Evolutionary conservation across 2,888 invertebrate genomes (phyloP).

Genomic region (Cyclophora punctaria): DNA sequence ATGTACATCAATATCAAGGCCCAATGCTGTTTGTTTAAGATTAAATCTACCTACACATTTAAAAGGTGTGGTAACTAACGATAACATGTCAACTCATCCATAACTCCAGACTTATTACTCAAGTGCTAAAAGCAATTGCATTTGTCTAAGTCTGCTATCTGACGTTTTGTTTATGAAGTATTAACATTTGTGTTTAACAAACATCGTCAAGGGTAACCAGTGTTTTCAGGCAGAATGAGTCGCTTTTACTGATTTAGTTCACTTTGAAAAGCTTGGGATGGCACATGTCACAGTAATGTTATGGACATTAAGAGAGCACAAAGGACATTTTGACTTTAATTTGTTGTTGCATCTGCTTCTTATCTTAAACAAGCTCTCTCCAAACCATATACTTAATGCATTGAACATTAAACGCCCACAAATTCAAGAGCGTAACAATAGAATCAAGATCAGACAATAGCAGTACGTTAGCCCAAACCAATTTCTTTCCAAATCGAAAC

Average conservation of each 20-base stretch:
- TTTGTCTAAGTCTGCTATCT: constrained; percentile 22
- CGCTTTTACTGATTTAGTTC: too few relatives aligned
- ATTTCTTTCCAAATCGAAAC: constrained; percentile 20
- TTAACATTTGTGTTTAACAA: constrained; percentile 47
- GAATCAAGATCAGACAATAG: constrained; percentile 17
- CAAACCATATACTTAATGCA: not conserved
- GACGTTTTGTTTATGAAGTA: constrained; percentile 32
- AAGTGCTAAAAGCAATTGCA: constrained; percentile 49
- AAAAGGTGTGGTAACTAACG: constrained; percentile 24
- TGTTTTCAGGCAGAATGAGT: constrained; percentile 8
- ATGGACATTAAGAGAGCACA: too few relatives aligned
- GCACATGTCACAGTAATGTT: too few relatives aligned
- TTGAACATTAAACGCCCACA: constrained; percentile 9
- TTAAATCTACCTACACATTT: constrained; percentile 13
- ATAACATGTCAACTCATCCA: constrained; percentile 22
- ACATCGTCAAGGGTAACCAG: constrained; percentile 39
- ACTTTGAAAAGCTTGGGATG: too few relatives aligned
- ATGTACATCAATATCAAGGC: constrained; percentile 7
- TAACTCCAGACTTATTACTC: constrained; percentile 26
- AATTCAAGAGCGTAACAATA: constrained; percentile 13
- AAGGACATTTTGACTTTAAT: too few relatives aligned
- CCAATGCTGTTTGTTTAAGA: constrained; percentile 22
- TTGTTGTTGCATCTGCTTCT: too few relatives aligned
- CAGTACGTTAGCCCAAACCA: constrained; percentile 18
- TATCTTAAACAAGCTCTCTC: not conserved